Conservation (phyloP, 2,113 vertebrate species). For the Passer domesticus region DNA sequence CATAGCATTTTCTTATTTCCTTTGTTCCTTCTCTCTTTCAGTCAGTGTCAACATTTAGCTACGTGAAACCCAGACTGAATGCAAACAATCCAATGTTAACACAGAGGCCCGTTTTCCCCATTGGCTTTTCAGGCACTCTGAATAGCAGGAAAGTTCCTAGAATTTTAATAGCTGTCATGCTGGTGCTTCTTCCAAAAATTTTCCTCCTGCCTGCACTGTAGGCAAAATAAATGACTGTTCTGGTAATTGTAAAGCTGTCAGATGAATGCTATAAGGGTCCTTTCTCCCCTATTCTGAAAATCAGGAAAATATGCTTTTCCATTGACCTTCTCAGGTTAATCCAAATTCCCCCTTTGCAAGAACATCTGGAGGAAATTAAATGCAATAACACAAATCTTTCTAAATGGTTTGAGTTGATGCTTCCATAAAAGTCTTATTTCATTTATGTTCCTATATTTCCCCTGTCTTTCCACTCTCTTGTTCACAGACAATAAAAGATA, state of each 20-base stretch:
- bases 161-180: neutral
- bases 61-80: neutral
- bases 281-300: neutral
- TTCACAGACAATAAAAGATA: neutral
- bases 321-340: conserved; percentile 5
- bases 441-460: neutral
- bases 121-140: neutral
- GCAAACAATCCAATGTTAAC: conserved; percentile 25
- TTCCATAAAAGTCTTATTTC: conserved; percentile 19
- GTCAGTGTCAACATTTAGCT: neutral
- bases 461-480: neutral
- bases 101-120: neutral
- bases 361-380: conserved; percentile 51
- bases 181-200: neutral
- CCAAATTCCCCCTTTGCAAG: neutral
- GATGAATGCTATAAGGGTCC: neutral
- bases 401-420: neutral
- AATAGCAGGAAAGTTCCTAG: neutral
- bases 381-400: conserved; percentile 9
- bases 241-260: neutral
- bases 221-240: neutral
- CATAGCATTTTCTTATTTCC: neutral
- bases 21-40: neutral
- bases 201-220: neutral
- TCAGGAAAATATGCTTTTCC: neutral